Evolutionary conservation across 2,888 invertebrate genomes (phyloP), one percentile per base, ranked within the genome.

Genomic region (Pammene fasciana): DNA sequence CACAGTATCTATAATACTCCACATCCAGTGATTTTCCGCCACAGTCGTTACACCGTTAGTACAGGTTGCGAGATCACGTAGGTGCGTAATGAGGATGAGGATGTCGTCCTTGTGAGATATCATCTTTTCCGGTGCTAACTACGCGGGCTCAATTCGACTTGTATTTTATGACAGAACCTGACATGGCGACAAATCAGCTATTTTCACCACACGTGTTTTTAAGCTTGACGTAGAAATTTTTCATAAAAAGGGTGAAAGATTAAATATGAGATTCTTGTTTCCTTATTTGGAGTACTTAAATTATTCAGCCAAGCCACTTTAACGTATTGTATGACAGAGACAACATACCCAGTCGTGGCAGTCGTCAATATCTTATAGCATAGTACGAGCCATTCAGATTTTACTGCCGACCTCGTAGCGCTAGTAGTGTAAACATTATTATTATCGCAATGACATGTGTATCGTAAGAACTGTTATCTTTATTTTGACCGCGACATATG

Each of bases 361-460:
- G 59, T 55, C 13, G 46, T 60, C 52, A 38, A 54, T 67, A 67
- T 46, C 52, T 46, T 11, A 55, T 54, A 67, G 36, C 18, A 60
- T 7, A 14, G 26, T 36, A 43, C 56, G 18, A 48, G 57, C 68
- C 64, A 65, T 65, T 65, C 64, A 38, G 64, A 59, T 68, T 68
- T 68, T 59, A 68, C 16, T 57, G 52, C 45, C 68, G 64, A 57
- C 64, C 59, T 60, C 57, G 68, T 11, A 57, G 50, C 41, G 41
- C 8, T 64, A 4, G 62, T 56, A 56, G 45, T 56, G 57, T 68
- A 65, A 68, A 68, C 68, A 68, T 68, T 68, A 68, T 65, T 68
- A 59, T 41, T 52, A 59, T 68, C 45, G 52, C 57, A 55, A 45
- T 59, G 43, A 38, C 46, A 50, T 46, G 34, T 61, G 67, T 34